Evolutionary conservation across 1,140 invertebrate species (phyloP).

Genomic region (Apis cerana): DNA sequence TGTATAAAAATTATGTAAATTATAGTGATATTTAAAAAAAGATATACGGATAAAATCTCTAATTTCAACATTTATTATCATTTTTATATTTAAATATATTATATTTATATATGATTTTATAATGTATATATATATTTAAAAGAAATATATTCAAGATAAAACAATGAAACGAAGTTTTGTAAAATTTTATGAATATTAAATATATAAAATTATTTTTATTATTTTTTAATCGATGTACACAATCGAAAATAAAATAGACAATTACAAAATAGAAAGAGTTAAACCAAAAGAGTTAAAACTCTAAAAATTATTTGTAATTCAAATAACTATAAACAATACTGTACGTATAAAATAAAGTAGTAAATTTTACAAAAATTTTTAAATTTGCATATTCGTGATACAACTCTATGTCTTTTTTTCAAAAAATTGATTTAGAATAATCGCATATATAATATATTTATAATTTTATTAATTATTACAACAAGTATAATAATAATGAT

Average conservation of each 20-base stretch:
- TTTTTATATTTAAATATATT: no score
- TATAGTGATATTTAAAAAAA: not conserved
- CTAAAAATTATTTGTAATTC: not conserved
- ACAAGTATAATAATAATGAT: no score
- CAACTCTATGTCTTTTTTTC: no score
- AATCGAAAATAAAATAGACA: not conserved
- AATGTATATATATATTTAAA: not conserved
- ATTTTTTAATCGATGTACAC: not conserved
- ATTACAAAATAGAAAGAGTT: not conserved
- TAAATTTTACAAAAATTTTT: no score
- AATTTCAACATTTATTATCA: no score
- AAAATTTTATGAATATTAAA: not conserved
- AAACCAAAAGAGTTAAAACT: not conserved
- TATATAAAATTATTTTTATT: not conserved
- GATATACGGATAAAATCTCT: no score
- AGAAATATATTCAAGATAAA: not conserved
- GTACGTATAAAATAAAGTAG: not conserved
- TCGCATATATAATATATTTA: no score
- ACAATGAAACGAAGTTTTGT: not conserved
- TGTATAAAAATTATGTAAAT: not conserved
- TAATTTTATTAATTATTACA: no score
- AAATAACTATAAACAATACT: not conserved
- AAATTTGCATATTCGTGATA: no score
- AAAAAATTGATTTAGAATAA: no score
- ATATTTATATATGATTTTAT: not conserved